These are phyloP conservation scores for Coelinius sp. DNA, from an alignment of 2,888 invertebrate genomes.

Conservation along the genomic window DNA sequence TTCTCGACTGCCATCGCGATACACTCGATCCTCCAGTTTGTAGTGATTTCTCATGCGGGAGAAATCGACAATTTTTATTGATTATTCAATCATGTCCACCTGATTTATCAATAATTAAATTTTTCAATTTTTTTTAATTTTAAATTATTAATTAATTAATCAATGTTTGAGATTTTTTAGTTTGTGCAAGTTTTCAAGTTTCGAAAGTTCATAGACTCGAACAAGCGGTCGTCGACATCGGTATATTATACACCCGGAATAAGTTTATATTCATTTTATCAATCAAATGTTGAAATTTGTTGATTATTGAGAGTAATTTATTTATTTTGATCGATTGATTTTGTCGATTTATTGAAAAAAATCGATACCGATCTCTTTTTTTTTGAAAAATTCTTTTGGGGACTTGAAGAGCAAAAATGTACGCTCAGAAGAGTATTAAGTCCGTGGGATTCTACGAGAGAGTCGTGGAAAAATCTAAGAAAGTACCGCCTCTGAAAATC, in stretches of 20 bases:
- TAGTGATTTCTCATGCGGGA: not conserved
- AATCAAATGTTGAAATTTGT: not conserved
- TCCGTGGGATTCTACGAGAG: constrained; percentile 75
- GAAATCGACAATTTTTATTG: not conserved
- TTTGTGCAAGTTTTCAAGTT: not conserved
- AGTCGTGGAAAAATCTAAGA: constrained; percentile 57
- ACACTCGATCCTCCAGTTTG: not conserved
- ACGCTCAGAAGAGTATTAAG: constrained; percentile 60
- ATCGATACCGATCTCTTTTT: too few species aligned
- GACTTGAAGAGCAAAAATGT: constrained; percentile 29
- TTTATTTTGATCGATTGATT: not conserved
- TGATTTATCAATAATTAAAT: not conserved
- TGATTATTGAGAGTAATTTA: not conserved
- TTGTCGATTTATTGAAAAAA: not conserved
- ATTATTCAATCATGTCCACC: not conserved
- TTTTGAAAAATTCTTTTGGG: not conserved
- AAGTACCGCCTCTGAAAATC: constrained; percentile 68
- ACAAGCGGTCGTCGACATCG: not conserved
- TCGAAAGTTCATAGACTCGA: not conserved
- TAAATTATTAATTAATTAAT: not conserved
- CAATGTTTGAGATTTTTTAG: not conserved
- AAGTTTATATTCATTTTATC: too few species aligned
- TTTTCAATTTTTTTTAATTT: not conserved
- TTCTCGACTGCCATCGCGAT: not conserved
- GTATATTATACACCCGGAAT: not conserved